Conservation (phyloP, 2,888 invertebrate genomes). For the Leptarthrus brevirostris region DNA sequence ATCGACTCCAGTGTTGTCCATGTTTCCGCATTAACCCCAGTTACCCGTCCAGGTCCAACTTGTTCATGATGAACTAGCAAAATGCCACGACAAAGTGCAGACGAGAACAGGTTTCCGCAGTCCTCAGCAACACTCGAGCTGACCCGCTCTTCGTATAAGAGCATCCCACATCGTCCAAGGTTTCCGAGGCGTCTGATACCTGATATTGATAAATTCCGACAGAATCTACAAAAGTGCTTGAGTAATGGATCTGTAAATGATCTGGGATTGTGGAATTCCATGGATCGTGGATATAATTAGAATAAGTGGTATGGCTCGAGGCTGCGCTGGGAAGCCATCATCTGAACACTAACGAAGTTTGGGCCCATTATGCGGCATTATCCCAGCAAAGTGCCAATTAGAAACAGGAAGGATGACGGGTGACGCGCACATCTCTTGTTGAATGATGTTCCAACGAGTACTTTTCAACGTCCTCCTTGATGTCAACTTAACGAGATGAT, state of each 20-base stretch:
- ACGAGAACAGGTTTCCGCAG: conserved; percentile 1
- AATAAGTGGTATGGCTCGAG: neutral
- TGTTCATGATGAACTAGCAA: neutral
- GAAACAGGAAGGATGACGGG: conserved; percentile 1
- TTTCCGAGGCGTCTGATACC: conserved; percentile 11
- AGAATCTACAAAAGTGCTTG: conserved; percentile 17
- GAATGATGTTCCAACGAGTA: neutral
- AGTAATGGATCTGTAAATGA: conserved; percentile 27
- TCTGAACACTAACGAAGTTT: neutral
- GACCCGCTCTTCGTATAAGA: neutral
- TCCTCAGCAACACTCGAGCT: neutral
- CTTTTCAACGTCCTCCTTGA: conserved; percentile 14
- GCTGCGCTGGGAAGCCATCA: neutral
- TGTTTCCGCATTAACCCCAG: conserved; percentile 5
- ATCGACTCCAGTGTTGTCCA: neutral
- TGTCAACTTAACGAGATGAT: conserved; percentile 37
- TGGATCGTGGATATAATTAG: conserved; percentile 12
- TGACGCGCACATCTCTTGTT: neutral
- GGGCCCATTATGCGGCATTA: neutral
- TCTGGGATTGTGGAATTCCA: neutral
- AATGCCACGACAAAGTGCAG: conserved; percentile 14
- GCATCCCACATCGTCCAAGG: conserved; percentile 3
- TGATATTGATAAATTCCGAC: conserved; percentile 16
- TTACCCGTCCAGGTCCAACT: too few species aligned
- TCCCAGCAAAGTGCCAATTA: conserved; percentile 22